Evolutionary conservation across 1,140 invertebrate species (phyloP).

Genomic region (Augochlora pura): DNA sequence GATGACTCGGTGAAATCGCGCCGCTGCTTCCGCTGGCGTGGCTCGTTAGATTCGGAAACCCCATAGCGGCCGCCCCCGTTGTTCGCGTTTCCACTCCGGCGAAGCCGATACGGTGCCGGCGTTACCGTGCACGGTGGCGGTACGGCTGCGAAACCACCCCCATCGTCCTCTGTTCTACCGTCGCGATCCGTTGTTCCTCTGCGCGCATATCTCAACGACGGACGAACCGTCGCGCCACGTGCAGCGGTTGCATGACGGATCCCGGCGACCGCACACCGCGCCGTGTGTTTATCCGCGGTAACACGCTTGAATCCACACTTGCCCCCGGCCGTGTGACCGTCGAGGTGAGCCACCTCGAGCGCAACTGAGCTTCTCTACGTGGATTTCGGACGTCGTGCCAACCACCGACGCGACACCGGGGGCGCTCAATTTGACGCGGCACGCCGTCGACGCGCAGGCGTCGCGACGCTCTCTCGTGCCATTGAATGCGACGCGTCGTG

Average conservation of each 20-base stretch:
- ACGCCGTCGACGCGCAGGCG: slow-evolving; percentile 12
- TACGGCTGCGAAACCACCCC: slow-evolving; percentile 17
- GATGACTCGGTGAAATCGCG: not conserved
- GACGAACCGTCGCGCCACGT: slow-evolving; percentile 45
- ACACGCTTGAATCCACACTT: not conserved
- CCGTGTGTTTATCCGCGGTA: too few species aligned
- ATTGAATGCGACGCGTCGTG: slow-evolving; percentile 23
- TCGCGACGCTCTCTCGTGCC: slow-evolving; percentile 16
- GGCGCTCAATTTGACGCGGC: slow-evolving; percentile 28
- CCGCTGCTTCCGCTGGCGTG: not conserved
- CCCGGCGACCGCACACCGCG: too few species aligned
- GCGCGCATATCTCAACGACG: not conserved
- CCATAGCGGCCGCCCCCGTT: too few species aligned
- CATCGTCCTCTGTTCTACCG: not conserved
- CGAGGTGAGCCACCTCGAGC: slow-evolving; percentile 56
- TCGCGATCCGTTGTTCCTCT: too few species aligned
- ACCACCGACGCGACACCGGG: slow-evolving; percentile 17
- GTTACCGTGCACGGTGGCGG: slow-evolving; percentile 33
- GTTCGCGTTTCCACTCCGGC: not conserved
- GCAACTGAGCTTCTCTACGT: slow-evolving; percentile 53
- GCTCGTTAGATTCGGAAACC: not conserved
- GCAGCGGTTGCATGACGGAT: slow-evolving; percentile 16
- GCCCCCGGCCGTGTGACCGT: slow-evolving; percentile 18
- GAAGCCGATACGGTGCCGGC: slow-evolving; percentile 30
- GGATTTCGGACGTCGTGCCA: slow-evolving; percentile 35